Evolutionary conservation across 1,140 invertebrate genomes (phyloP).

Genomic region (Glossosoma conforme): DNA sequence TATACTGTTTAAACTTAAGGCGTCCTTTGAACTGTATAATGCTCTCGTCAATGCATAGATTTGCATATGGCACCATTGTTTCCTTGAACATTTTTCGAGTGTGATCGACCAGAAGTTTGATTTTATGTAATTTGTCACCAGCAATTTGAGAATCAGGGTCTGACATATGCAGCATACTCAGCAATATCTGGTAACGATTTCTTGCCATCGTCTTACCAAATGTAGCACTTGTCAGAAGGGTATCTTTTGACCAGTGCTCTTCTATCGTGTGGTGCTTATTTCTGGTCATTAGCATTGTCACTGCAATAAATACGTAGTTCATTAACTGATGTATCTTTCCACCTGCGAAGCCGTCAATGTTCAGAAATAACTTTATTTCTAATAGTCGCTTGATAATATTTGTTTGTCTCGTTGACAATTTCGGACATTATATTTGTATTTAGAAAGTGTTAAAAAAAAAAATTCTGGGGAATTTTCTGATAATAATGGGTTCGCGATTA

Average conservation of each 20-base stretch:
- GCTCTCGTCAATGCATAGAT: constrained; percentile 35
- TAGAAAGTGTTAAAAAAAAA: too few relatives aligned
- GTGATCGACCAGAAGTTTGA: constrained; percentile 4
- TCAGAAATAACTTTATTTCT: too few relatives aligned
- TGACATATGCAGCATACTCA: not conserved
- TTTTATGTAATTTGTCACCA: constrained; percentile 7
- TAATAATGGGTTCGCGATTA: too few relatives aligned
- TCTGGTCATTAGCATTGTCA: constrained; percentile 9
- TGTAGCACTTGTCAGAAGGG: too few relatives aligned
- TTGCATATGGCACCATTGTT: constrained; percentile 25
- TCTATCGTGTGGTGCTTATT: constrained; percentile 7
- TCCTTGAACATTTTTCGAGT: constrained; percentile 8
- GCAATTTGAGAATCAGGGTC: constrained; percentile 7
- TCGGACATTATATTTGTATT: too few relatives aligned
- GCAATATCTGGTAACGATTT: constrained; percentile 6
- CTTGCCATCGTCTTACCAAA: constrained; percentile 7
- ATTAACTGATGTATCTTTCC: too few relatives aligned
- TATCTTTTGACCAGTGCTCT: constrained; percentile 5
- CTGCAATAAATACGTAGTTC: constrained; percentile 7
- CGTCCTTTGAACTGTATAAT: constrained; percentile 35
- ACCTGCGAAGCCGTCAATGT: too few relatives aligned
- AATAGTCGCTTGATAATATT: too few relatives aligned
- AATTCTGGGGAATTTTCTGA: too few relatives aligned
- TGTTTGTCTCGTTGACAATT: too few relatives aligned
- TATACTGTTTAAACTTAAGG: constrained; percentile 36